A percentile compares a stretch with the other conserved stretches of the same genome.
phyloP scores from a whole-genome alignment of 2,888 invertebrate genomes.

The Cryptops parisi region DNA sequence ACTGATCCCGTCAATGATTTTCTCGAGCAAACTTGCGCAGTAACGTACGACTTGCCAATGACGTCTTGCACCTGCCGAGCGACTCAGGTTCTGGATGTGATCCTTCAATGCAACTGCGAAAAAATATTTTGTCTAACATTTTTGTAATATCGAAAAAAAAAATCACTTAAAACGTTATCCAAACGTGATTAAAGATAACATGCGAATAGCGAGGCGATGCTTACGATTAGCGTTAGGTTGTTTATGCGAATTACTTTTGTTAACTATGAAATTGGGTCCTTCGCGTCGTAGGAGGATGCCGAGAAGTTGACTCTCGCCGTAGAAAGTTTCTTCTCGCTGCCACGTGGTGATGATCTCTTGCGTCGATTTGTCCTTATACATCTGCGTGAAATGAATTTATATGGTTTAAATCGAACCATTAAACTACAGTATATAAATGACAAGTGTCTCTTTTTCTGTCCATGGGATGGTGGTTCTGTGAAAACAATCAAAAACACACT shows the following conservation, averaged over 20 bases:
- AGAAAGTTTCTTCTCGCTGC: constrained; percentile 52
- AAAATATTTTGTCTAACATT: not conserved
- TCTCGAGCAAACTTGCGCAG: constrained; percentile 81
- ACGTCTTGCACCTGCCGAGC: constrained; percentile 66
- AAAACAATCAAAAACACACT: no score
- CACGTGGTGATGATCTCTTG: constrained; percentile 59
- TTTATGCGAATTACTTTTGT: constrained; percentile 37
- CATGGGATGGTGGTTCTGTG: no score
- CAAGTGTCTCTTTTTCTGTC: no score
- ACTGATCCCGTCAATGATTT: constrained; percentile 94
- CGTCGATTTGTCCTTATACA: constrained; percentile 48
- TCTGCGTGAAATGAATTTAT: constrained; percentile 23
- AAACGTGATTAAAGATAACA: constrained; percentile 2
- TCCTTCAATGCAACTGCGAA: constrained; percentile 31
- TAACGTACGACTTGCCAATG: constrained; percentile 90
- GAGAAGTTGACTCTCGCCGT: constrained; percentile 65
- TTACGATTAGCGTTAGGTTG: no score
- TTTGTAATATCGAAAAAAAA: not conserved
- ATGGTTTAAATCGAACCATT: no score
- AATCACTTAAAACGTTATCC: not conserved
- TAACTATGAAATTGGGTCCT: constrained; percentile 61
- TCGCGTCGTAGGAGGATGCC: constrained; percentile 66
- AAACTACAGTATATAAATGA: no score
- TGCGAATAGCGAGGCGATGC: no score
- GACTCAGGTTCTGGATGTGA: constrained; percentile 55